Conservation (phyloP, 2,113 vertebrate species). For the Nothobranchius kuhntae region DNA sequence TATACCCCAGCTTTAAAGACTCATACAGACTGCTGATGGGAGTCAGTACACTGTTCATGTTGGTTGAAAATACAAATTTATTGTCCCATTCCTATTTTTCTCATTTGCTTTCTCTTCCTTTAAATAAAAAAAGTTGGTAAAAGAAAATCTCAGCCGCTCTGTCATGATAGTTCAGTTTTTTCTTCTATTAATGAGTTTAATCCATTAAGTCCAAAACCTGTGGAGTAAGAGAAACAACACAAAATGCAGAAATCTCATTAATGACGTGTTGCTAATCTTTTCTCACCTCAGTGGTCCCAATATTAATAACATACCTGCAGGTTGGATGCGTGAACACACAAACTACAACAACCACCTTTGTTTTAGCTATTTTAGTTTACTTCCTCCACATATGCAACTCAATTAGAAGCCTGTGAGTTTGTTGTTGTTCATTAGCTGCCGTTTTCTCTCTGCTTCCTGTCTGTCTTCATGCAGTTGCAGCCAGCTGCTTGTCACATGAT, state of each 20-base stretch:
- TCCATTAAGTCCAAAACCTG: no score
- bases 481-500: conserved; percentile 87
- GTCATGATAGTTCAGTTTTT: no score
- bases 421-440: conserved; percentile 29
- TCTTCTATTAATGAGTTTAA: no score
- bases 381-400: conserved; percentile 7
- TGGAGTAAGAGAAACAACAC: neutral
- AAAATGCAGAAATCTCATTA: conserved; percentile 36
- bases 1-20: no score
- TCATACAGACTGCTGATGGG: no score
- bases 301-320: conserved; percentile 45
- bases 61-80: no score
- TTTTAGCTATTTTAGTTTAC: conserved; percentile 25
- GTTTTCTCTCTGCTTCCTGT: conserved; percentile 32
- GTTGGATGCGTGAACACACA: conserved; percentile 20
- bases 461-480: conserved; percentile 54
- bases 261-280: conserved; percentile 54
- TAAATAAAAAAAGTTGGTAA: no score
- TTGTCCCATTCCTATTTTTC: no score
- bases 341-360: conserved; percentile 1
- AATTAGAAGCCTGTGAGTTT: conserved; percentile 16
- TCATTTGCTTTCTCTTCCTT: no score
- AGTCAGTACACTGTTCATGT: no score
- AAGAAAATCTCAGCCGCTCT: no score
- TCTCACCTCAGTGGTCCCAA: conserved; percentile 36